Evolutionary conservation across 2,113 vertebrate species (phyloP).

Genomic region (Oncorhynchus masou): DNA sequence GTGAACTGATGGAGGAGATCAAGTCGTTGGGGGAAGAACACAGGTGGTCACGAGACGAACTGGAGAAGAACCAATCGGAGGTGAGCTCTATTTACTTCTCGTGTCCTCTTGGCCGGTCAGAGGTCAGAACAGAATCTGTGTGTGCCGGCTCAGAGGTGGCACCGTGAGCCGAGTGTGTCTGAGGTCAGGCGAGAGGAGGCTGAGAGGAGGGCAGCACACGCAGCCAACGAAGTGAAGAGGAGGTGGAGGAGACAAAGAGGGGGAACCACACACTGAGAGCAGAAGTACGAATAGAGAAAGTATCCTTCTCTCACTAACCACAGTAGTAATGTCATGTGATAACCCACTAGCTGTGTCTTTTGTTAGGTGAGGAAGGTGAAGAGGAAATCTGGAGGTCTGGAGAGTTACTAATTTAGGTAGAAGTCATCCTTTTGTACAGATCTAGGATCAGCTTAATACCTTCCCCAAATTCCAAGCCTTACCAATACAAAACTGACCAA

Average conservation of each 20-base stretch:
- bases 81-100: constrained; percentile 46
- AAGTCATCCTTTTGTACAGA: too few relatives aligned
- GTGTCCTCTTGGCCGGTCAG: not conserved
- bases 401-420: not conserved
- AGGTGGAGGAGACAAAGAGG: constrained; percentile 46
- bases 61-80: constrained; percentile 64
- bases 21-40: constrained; percentile 52
- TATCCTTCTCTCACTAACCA: not conserved
- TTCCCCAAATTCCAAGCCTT: too few relatives aligned
- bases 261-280: constrained; percentile 46
- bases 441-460: too few relatives aligned
- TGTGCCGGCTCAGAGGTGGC: constrained; percentile 65
- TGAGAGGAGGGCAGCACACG: constrained; percentile 39
- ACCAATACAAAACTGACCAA: too few relatives aligned
- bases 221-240: constrained; percentile 37
- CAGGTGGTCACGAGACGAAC: constrained; percentile 49
- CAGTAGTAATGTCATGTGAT: not conserved
- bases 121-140: not conserved
- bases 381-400: constrained; percentile 37
- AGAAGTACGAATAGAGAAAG: constrained; percentile 44
- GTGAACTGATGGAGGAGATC: constrained; percentile 37
- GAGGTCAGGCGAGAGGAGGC: constrained; percentile 61
- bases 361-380: constrained; percentile 58
- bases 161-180: constrained; percentile 64
- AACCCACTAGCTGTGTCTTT: not conserved